Evolutionary conservation across 1,140 invertebrate species (phyloP).

Genomic region (Temnothorax nylanderi): DNA sequence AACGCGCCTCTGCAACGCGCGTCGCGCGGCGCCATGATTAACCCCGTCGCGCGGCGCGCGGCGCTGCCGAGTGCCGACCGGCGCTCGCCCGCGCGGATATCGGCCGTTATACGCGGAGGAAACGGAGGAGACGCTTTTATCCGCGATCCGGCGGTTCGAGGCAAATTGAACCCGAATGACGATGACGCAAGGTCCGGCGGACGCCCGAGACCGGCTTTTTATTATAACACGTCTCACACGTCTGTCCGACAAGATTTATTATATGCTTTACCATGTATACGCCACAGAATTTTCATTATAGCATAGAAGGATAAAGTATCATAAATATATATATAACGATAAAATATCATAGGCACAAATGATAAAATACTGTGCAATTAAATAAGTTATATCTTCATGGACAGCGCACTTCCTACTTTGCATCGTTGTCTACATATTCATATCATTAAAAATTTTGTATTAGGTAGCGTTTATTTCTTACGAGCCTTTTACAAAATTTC

Average conservation of each 20-base stretch:
- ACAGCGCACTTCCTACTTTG: too few relatives aligned
- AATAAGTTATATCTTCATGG: too few relatives aligned
- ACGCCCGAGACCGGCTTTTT: not conserved
- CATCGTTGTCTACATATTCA: too few relatives aligned
- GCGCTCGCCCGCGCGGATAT: not conserved
- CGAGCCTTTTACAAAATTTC: too few relatives aligned
- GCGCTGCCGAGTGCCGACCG: not conserved
- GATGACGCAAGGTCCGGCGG: not conserved
- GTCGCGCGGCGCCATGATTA: constrained; percentile 33
- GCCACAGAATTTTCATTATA: not conserved
- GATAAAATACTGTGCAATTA: too few relatives aligned
- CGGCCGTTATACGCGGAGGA: not conserved
- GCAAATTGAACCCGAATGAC: not conserved
- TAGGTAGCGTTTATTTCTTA: too few relatives aligned
- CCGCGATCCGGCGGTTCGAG: not conserved
- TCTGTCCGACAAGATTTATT: too few relatives aligned
- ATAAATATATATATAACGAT: too few relatives aligned
- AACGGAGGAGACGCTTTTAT: not conserved
- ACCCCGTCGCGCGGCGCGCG: constrained; percentile 18
- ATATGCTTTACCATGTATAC: too few relatives aligned
- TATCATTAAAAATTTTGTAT: too few relatives aligned
- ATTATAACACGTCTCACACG: not conserved
- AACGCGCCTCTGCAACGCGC: not conserved
- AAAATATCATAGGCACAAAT: too few relatives aligned
- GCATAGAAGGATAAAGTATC: too few relatives aligned